A percentile compares a stretch with the other conserved stretches of the same genome.
Evolutionary conservation across 2,797 vertebrate genomes (phyloP).

Genomic region (Micromesistius poutassou): DNA sequence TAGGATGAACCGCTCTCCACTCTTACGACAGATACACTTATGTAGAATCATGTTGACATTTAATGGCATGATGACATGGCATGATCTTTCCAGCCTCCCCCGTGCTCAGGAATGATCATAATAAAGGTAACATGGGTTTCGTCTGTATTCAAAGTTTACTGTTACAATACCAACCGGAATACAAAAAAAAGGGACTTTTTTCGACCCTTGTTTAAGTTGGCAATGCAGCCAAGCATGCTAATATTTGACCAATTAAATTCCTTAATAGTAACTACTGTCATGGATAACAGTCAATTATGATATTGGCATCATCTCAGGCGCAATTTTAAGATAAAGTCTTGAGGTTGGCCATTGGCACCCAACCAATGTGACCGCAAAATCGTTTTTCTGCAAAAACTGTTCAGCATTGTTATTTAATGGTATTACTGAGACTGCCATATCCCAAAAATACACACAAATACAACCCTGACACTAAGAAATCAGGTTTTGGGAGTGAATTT

Average conservation of each 20-base stretch:
- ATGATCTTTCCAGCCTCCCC: not conserved
- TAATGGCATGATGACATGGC: not conserved
- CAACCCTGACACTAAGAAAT: not conserved
- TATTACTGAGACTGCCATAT: not conserved
- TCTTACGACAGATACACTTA: not conserved
- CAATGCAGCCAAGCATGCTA: slow-evolving; percentile 11
- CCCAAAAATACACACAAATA: not conserved
- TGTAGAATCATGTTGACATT: not conserved
- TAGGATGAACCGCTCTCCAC: not conserved
- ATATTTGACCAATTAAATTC: slow-evolving; percentile 25
- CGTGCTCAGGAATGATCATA: not conserved
- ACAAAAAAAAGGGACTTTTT: not conserved
- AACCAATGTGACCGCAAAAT: not conserved
- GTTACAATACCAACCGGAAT: not conserved
- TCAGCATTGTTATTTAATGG: not conserved
- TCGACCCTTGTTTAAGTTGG: not conserved
- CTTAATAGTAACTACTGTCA: slow-evolving; percentile 10
- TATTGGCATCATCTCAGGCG: slow-evolving; percentile 17
- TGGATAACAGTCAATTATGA: slow-evolving; percentile 13
- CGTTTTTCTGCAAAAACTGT: not conserved
- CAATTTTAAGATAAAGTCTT: slow-evolving; percentile 36
- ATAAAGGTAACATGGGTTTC: slow-evolving; percentile 1
- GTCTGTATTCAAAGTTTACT: not conserved
- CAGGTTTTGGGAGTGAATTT: not conserved
- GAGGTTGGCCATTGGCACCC: not conserved